Conservation (phyloP, 2,888 invertebrate species). For the Phanerotoma sp. region DNA sequence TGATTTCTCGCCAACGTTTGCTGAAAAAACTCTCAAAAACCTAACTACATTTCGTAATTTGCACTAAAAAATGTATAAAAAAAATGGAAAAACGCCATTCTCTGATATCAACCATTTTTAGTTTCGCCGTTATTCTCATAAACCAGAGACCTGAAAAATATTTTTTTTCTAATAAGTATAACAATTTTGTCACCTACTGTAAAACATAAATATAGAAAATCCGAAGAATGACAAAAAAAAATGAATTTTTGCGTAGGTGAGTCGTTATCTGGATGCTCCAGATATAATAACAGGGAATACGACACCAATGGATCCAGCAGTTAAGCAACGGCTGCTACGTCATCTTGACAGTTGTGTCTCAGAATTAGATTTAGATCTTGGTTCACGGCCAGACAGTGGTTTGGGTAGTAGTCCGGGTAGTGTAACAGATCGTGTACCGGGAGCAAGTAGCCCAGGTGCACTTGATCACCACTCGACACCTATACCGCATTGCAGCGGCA, state of each 20-base stretch:
- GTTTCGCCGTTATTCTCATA: no score
- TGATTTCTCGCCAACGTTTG: no score
- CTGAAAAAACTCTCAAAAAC: no score
- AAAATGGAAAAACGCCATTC: no score
- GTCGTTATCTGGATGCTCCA: conserved; percentile 64
- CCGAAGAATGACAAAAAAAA: no score
- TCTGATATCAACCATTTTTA: not conserved
- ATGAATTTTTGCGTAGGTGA: conserved; percentile 52
- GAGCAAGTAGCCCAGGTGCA: conserved; percentile 48
- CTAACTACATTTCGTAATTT: no score
- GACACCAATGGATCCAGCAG: conserved; percentile 62
- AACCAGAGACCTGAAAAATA: no score
- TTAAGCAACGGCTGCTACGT: conserved; percentile 63
- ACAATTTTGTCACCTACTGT: not conserved
- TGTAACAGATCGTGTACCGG: conserved; percentile 51
- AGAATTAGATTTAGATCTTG: conserved; percentile 64
- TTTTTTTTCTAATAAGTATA: not conserved
- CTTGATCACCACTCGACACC: conserved; percentile 45
- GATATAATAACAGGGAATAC: conserved; percentile 63
- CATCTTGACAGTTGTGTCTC: conserved; percentile 66
- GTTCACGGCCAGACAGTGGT: conserved; percentile 55
- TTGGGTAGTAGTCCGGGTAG: conserved; percentile 55
- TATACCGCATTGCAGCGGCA: conserved; percentile 38
- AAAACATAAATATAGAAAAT: not conserved
- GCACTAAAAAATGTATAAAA: no score